Percentiles rank a stretch among this genome's conserved stretches.
Evolutionary conservation across 1,140 invertebrate genomes (phyloP).

Genomic region (Magallana gigas): DNA sequence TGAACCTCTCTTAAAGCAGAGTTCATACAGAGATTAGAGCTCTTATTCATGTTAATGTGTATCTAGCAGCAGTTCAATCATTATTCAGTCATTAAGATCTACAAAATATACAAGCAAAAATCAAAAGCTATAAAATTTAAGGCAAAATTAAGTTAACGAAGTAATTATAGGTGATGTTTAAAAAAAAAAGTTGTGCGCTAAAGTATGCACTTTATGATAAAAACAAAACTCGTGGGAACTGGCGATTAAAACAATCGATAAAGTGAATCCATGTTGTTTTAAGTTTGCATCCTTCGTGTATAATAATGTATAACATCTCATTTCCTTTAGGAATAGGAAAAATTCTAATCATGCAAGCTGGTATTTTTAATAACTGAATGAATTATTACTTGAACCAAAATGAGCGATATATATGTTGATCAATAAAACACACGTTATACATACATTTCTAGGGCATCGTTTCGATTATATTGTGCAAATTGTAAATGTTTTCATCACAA

Average conservation of each 20-base stretch:
- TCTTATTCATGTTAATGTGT: background rate
- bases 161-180: background rate
- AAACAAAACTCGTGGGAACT: background rate
- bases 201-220: conserved; percentile 12
- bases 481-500: too few species aligned
- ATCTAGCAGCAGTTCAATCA: background rate
- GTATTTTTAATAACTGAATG: too few species aligned
- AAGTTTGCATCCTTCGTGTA: too few species aligned
- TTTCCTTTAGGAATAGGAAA: too few species aligned
- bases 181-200: background rate
- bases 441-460: too few species aligned
- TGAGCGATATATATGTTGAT: too few species aligned
- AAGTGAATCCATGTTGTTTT: too few species aligned
- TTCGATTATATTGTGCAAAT: too few species aligned
- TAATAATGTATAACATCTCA: too few species aligned
- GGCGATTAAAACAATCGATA: background rate
- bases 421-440: too few species aligned
- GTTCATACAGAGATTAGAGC: background rate
- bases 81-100: background rate
- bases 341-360: too few species aligned
- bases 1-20: background rate
- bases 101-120: background rate
- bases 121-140: conserved; percentile 5
- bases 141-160: background rate
- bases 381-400: too few species aligned